A percentile compares a stretch with the other conserved stretches of the same genome.
phyloP scores from a whole-genome alignment of 2,888 invertebrate genomes.

The Argyresthia goedartella region DNA sequence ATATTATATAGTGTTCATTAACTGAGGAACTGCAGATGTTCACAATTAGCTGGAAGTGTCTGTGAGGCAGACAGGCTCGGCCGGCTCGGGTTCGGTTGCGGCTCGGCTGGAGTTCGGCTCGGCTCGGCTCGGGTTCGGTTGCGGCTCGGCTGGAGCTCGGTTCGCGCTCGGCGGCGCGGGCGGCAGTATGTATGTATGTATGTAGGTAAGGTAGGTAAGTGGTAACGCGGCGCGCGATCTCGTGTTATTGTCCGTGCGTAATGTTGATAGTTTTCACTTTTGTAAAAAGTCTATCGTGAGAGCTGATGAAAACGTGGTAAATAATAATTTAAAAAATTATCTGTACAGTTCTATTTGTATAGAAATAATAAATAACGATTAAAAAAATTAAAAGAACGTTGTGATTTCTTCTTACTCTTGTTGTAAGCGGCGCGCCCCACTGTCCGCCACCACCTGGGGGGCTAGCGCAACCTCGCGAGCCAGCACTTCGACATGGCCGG shows the following conservation, averaged over 20 bases:
- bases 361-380: conserved; percentile 73
- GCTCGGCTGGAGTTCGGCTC: too few species aligned
- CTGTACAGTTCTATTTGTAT: conserved; percentile 75
- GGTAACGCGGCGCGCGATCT: conserved; percentile 37
- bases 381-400: conserved; percentile 63
- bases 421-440: conserved; percentile 19
- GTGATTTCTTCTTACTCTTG: conserved; percentile 57
- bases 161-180: conserved; percentile 11
- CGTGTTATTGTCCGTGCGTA: conserved; percentile 54
- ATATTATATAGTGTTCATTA: conserved; percentile 17
- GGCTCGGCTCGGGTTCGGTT: background rate
- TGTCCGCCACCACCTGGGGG: background rate
- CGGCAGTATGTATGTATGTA: background rate
- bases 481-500: conserved; percentile 8
- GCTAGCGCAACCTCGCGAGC: too few species aligned
- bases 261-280: conserved; percentile 72
- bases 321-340: conserved; percentile 69
- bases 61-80: too few species aligned
- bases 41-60: too few species aligned
- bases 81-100: background rate
- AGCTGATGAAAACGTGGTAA: conserved; percentile 63
- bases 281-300: conserved; percentile 71
- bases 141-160: background rate
- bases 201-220: conserved; percentile 9
- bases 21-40: too few species aligned